A percentile compares a stretch with the other conserved stretches of the same genome.
Conservation (phyloP, 2,113 vertebrate species). For the Rafetus swinhoei region DNA sequence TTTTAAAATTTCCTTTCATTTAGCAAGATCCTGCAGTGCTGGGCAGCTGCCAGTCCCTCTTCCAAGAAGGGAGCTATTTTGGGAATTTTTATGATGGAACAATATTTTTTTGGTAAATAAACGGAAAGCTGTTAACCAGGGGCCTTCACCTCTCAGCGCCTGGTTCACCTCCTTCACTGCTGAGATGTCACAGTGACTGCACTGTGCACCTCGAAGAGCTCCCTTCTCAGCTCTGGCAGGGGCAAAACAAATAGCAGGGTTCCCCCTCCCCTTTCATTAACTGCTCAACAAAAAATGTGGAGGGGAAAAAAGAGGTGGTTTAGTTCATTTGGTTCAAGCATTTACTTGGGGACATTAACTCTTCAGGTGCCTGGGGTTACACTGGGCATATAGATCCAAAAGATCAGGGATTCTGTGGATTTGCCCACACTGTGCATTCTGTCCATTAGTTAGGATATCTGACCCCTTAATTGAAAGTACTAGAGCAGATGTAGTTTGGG, state of each 20-base stretch:
- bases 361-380: neutral
- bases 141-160: slow-evolving; percentile 77
- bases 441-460: neutral
- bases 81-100: slow-evolving; percentile 87
- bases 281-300: neutral
- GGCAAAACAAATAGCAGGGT: slow-evolving; percentile 65
- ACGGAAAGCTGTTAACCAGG: slow-evolving; percentile 81
- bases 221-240: slow-evolving; percentile 63
- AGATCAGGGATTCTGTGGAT: neutral
- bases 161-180: slow-evolving; percentile 72
- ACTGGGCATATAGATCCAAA: neutral
- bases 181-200: slow-evolving; percentile 72
- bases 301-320: slow-evolving; percentile 2
- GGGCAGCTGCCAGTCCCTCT: slow-evolving; percentile 82
- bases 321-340: slow-evolving; percentile 24
- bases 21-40: slow-evolving; percentile 76
- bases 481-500: neutral
- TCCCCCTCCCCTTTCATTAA: slow-evolving; percentile 38
- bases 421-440: neutral
- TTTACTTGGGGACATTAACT: slow-evolving; percentile 45
- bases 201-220: slow-evolving; percentile 71
- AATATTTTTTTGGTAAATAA: slow-evolving; percentile 87
- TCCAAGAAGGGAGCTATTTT: slow-evolving; percentile 83
- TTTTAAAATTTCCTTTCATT: slow-evolving; percentile 72
- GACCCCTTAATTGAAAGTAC: neutral